Evolutionary conservation across 2,888 invertebrate genomes (phyloP), one percentile per base, ranked within the genome.

Genomic region (Linnaemya tessellans): DNA sequence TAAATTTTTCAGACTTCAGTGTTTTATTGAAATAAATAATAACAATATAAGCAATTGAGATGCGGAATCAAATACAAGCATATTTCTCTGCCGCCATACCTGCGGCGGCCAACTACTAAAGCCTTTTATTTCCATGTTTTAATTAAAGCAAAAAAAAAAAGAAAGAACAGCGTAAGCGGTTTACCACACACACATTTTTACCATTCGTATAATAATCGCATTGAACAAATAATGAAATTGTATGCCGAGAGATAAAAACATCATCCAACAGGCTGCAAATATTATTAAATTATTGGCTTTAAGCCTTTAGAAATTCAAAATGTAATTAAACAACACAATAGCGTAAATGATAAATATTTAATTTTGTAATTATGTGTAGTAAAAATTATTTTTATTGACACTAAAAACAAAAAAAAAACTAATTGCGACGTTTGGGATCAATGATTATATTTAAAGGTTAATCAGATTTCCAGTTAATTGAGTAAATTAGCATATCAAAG

Each of bases 161-260:
- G 1, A 3, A 1, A 41, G 10, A 7, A 41, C 8, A 10, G 11
- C 10, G 1, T 41, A 11, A 43, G 58, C 7, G 71, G 41, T 30
- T 58, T 43, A 43, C 56, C 70, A 71, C 41, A 56, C 70, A 71
- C 41, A 56, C 15, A 30, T 56, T 71, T 43, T 56, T 25, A 54
- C 11, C 8, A 30, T 15, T 35, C 30, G 4, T 35, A n/a, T 58
- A 30, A n/a, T 35, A 58, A 22, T 7, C 20, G 22, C 25, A 71
- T 43, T 56, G 25, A 25, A 43, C 25, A 8, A 18, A 58, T 56
- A 58, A 71, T 43, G 43, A 56, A 25, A 58, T 58, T 60, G 46
- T 30, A 46, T 43, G 4, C 11, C 20, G 25, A 25, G 46, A 13
- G 18, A 15, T 46, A 60, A 58, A 43, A 46, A 18, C 18, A 25